These are phyloP conservation scores for Calcarius lapponicus DNA, from an alignment of 2,797 vertebrate species.

Conservation along the genomic window DNA sequence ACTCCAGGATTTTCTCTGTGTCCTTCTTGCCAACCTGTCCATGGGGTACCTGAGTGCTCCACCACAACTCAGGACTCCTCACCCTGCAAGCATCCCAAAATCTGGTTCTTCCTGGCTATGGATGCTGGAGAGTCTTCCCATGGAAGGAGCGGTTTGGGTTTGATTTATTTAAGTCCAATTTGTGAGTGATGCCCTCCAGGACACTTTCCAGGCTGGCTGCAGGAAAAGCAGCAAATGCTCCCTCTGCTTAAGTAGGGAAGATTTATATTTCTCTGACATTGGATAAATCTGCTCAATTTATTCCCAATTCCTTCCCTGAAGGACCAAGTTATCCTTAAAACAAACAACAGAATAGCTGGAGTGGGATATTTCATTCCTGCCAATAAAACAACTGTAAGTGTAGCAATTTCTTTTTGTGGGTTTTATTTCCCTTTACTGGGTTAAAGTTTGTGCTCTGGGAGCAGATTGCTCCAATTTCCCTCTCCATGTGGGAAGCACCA, in stretches of 20 bases:
- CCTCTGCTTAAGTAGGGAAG: background rate
- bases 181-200: fast-evolving
- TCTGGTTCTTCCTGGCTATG: background rate
- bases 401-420: background rate
- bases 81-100: background rate
- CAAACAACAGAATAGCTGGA: background rate
- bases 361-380: conserved; percentile 35
- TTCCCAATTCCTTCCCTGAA: background rate
- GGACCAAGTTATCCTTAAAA: conserved; percentile 6
- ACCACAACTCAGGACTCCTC: background rate
- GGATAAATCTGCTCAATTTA: background rate
- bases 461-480: background rate
- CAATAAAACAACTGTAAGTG: background rate
- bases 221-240: background rate
- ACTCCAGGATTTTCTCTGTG: fast-evolving
- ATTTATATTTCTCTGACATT: background rate
- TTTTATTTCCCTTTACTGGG: conserved; percentile 9
- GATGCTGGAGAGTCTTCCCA: background rate
- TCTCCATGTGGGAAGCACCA: background rate
- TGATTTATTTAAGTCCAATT: background rate
- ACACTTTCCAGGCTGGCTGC: background rate
- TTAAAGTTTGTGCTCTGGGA: background rate
- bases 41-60: fast-evolving
- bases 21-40: fast-evolving
- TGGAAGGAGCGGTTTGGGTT: background rate